These are phyloP conservation scores for Rhadinocentrus ornatus DNA, from an alignment of 2,797 vertebrate species.

Conservation along the genomic window DNA sequence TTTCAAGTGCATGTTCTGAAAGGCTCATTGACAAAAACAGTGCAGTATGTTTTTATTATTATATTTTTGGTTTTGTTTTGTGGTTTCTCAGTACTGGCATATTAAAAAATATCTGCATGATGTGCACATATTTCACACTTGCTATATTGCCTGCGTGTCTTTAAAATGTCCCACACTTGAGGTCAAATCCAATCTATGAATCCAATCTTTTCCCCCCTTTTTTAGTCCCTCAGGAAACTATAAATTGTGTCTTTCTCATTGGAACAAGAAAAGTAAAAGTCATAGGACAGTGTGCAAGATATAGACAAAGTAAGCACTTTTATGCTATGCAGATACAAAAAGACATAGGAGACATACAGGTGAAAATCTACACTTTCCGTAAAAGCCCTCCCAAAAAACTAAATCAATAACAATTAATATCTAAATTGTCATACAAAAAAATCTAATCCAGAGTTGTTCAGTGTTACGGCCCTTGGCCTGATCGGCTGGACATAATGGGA, in stretches of 20 bases:
- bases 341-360: too few relatives aligned
- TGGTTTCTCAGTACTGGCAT: neutral
- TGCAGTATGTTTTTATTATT: neutral
- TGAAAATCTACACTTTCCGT: too few relatives aligned
- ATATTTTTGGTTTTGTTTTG: neutral
- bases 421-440: too few relatives aligned
- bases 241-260: neutral
- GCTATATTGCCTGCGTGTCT: neutral
- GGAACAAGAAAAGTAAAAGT: neutral
- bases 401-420: too few relatives aligned
- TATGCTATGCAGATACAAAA: too few relatives aligned
- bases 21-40: neutral
- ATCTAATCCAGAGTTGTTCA: too few relatives aligned
- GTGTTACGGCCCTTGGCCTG: too few relatives aligned
- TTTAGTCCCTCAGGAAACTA: neutral
- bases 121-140: neutral
- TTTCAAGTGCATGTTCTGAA: neutral
- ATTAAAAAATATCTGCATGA: neutral
- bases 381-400: too few relatives aligned
- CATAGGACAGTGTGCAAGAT: neutral
- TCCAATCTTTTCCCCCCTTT: neutral
- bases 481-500: too few relatives aligned
- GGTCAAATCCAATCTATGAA: slow-evolving; percentile 4
- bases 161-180: neutral
- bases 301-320: neutral